Percentiles rank a stretch among this genome's conserved stretches.
Conservation (phyloP, 2,113 vertebrate species). For the Coturnix japonica region DNA sequence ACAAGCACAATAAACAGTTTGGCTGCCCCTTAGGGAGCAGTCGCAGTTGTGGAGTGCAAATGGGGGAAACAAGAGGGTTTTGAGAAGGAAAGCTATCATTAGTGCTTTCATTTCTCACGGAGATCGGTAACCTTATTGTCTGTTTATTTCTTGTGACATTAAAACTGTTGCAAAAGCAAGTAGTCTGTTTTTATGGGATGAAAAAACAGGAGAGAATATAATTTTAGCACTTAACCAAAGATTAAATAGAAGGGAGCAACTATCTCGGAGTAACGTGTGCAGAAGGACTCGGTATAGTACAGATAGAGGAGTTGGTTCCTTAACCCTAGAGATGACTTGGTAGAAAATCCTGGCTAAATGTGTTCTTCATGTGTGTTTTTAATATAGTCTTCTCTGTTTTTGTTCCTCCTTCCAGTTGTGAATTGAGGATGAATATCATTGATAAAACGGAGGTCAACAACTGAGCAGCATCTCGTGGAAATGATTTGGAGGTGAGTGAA, state of each 20-base stretch:
- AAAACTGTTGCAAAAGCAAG: not conserved
- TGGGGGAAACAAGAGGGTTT: fast-evolving
- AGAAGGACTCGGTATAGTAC: not conserved
- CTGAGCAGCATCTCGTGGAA: not conserved
- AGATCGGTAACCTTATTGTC: not conserved
- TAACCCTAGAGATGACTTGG: not conserved
- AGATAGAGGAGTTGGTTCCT: not conserved
- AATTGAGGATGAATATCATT: not conserved
- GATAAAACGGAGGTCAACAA: not conserved
- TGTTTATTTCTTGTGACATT: not conserved
- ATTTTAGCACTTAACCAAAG: not conserved
- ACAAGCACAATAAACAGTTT: not conserved
- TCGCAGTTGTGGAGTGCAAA: not conserved
- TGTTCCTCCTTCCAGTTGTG: not conserved
- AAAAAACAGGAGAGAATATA: not conserved
- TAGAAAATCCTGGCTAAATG: not conserved
- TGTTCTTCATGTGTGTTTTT: not conserved
- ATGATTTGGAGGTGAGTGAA: constrained; percentile 7
- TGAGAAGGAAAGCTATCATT: not conserved
- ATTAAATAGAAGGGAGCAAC: not conserved
- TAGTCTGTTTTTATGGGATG: not conserved
- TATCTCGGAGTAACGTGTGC: not conserved
- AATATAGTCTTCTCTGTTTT: not conserved
- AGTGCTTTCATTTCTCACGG: not conserved
- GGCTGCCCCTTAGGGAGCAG: not conserved